Conservation (phyloP, 2,888 invertebrate genomes). For the Belgica antarctica region DNA sequence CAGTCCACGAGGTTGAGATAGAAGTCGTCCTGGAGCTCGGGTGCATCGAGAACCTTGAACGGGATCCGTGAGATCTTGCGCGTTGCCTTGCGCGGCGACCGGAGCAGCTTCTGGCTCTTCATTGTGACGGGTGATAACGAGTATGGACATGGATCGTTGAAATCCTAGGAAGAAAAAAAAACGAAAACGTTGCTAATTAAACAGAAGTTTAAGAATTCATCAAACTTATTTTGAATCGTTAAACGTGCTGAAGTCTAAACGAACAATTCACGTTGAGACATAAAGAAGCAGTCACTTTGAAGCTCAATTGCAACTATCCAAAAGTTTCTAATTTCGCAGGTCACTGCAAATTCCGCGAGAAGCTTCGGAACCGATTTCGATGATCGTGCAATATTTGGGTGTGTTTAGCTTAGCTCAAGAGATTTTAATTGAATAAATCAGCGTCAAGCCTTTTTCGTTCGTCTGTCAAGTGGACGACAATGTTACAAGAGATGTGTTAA, state of each 20-base stretch:
- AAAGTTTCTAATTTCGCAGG: neutral
- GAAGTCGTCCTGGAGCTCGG: conserved; percentile 97
- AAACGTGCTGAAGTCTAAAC: too few species aligned
- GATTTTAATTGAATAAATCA: neutral
- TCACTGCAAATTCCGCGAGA: neutral
- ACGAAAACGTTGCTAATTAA: neutral
- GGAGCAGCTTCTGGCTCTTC: conserved; percentile 88
- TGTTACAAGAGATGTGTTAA: too few species aligned
- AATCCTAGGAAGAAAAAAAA: conserved; percentile 62
- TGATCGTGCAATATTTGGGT: neutral
- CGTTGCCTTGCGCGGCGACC: conserved; percentile 96
- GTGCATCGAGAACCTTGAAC: conserved; percentile 94
- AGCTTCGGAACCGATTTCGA: neutral
- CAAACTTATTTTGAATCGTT: too few species aligned
- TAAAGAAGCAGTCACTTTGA: too few species aligned
- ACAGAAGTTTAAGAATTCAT: neutral
- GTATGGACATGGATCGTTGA: conserved; percentile 82
- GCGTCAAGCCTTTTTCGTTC: neutral
- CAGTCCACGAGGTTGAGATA: conserved; percentile 98
- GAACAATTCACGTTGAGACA: too few species aligned
- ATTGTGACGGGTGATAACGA: conserved; percentile 93
- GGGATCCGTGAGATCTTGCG: conserved; percentile 98
- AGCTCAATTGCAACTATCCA: neutral
- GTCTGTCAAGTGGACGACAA: too few species aligned
- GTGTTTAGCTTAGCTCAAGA: neutral